phyloP scores from a whole-genome alignment of 2,113 vertebrate species.

The Phyllopteryx taeniolatus region DNA sequence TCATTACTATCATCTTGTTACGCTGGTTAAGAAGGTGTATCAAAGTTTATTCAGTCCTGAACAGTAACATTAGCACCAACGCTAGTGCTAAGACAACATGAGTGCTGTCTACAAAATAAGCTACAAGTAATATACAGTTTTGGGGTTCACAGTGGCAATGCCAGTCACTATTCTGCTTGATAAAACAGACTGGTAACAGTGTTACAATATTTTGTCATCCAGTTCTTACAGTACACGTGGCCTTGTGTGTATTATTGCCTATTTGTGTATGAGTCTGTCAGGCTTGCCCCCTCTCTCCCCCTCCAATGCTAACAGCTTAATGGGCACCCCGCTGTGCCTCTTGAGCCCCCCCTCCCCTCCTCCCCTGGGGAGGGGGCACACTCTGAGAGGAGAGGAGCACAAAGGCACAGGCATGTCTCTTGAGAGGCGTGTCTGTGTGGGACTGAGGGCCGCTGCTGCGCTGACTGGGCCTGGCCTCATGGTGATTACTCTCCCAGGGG shows the following conservation, averaged over 20 bases:
- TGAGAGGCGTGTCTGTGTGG: conserved; percentile 66
- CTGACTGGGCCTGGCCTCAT: conserved; percentile 72
- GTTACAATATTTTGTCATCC: conserved; percentile 45
- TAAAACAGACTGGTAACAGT: conserved; percentile 1
- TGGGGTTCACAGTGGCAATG: too few relatives aligned
- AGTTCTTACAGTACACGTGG: conserved; percentile 34
- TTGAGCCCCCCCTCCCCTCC: conserved; percentile 48
- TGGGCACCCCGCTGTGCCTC: conserved; percentile 72
- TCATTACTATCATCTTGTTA: too few relatives aligned
- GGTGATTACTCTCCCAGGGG: conserved; percentile 72
- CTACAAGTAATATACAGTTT: too few relatives aligned
- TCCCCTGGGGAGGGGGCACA: conserved; percentile 67
- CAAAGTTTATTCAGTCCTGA: too few relatives aligned
- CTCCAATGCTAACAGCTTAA: conserved; percentile 73
- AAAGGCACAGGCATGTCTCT: conserved; percentile 67
- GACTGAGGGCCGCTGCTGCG: conserved; percentile 56
- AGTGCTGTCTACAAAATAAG: too few relatives aligned
- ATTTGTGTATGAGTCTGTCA: conserved; percentile 63
- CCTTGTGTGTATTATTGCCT: conserved; percentile 30
- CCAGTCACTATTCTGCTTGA: too few relatives aligned
- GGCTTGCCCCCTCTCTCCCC: conserved; percentile 47
- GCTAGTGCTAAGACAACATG: too few relatives aligned
- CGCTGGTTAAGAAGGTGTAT: too few relatives aligned
- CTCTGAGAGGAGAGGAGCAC: conserved; percentile 58
- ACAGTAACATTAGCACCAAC: too few relatives aligned